Conservation (phyloP, 2,113 vertebrate genomes). For the Cygnus buccinator region DNA sequence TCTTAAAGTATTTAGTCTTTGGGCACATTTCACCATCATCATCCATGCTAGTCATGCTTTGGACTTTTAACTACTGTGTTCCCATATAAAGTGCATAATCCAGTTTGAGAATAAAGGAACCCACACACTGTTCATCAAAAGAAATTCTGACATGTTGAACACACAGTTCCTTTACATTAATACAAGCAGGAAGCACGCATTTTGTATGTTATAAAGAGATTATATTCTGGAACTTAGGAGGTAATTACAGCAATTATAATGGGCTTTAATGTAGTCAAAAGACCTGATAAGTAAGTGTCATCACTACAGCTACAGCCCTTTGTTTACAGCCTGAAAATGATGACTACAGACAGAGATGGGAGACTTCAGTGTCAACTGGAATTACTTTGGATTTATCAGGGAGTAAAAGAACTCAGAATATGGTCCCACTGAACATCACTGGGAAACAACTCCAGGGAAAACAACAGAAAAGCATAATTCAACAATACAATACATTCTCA, state of each 20-base stretch:
- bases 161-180: not conserved
- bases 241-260: not conserved
- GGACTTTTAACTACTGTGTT: not conserved
- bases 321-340: not conserved
- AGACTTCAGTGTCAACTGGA: not conserved
- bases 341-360: not conserved
- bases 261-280: not conserved
- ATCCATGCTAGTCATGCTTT: not conserved
- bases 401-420: not conserved
- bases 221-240: not conserved
- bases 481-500: not conserved
- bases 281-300: not conserved
- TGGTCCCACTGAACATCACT: not conserved
- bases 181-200: not conserved
- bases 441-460: not conserved
- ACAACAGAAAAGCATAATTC: not conserved
- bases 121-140: not conserved
- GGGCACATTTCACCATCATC: not conserved
- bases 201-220: not conserved
- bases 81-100: not conserved
- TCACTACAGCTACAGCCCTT: not conserved
- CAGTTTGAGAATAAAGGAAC: not conserved
- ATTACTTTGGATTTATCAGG: not conserved
- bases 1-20: not conserved
- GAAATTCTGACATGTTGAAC: not conserved